These are phyloP conservation scores for Ichneumon xanthorius DNA, from an alignment of 2,888 invertebrate species.

Conservation along the genomic window DNA sequence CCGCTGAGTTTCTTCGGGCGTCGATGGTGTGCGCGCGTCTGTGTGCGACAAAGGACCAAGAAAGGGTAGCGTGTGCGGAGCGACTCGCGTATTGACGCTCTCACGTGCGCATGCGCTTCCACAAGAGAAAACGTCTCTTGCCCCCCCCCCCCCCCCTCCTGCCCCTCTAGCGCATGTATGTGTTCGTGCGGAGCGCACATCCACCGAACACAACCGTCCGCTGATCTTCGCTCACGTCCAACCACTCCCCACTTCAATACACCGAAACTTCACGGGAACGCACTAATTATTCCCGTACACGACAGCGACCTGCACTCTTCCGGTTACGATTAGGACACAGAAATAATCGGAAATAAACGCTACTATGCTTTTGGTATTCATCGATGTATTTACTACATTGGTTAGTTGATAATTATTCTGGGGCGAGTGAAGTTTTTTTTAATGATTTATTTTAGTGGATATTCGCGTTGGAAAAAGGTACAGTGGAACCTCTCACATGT, in stretches of 20 bases:
- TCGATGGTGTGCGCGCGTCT: constrained; percentile 27
- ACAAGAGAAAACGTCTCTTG: constrained; percentile 62
- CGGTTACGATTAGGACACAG: background rate
- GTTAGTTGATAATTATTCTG: too few relatives aligned
- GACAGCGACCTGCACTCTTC: constrained; percentile 19
- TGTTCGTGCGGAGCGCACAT: constrained; percentile 60
- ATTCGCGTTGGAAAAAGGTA: too few relatives aligned
- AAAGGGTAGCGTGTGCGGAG: constrained; percentile 79
- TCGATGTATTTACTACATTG: too few relatives aligned
- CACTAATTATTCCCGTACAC: constrained; percentile 30
- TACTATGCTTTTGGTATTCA: background rate
- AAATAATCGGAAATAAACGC: background rate
- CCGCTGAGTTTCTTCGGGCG: background rate
- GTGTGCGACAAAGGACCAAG: constrained; percentile 76
- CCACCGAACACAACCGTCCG: constrained; percentile 34
- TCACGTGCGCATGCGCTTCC: constrained; percentile 80
- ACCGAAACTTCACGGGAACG: constrained; percentile 31
- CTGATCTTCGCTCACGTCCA: constrained; percentile 38
- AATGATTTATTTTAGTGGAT: too few relatives aligned
- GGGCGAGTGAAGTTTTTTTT: too few relatives aligned
- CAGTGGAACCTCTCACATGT: too few relatives aligned
- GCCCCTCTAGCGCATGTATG: constrained; percentile 66
- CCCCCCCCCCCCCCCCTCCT: constrained; percentile 41
- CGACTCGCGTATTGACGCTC: constrained; percentile 82
- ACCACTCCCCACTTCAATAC: constrained; percentile 46